These are phyloP conservation scores for Drosophila biarmipes DNA, from an alignment of 1,140 invertebrate genomes.

Conservation along the genomic window DNA sequence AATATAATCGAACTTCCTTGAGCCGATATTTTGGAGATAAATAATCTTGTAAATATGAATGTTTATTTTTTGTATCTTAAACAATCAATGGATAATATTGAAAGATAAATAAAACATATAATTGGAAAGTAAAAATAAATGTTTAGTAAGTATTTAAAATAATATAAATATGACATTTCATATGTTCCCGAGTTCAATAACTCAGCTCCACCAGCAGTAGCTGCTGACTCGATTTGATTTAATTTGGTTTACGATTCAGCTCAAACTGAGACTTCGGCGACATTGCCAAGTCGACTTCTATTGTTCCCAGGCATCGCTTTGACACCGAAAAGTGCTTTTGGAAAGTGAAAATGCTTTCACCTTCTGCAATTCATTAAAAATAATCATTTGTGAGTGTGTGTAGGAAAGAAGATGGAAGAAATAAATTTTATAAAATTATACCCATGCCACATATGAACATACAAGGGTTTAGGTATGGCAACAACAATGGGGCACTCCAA, in stretches of 20 bases:
- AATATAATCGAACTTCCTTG: no score
- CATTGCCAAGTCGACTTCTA: slow-evolving; percentile 53
- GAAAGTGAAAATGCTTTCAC: slow-evolving; percentile 84
- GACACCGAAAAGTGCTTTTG: slow-evolving; percentile 75
- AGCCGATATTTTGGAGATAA: no score
- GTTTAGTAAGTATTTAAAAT: no score
- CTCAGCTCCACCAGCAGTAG: neutral
- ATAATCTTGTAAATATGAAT: no score
- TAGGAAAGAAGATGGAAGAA: slow-evolving; percentile 33
- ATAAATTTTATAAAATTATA: slow-evolving; percentile 52
- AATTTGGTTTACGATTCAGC: slow-evolving; percentile 3
- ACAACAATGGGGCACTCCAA: slow-evolving; percentile 43
- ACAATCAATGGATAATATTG: no score
- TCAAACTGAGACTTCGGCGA: slow-evolving; percentile 27
- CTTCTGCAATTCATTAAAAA: slow-evolving; percentile 72
- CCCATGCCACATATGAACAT: slow-evolving; percentile 31
- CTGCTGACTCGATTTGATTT: slow-evolving; percentile 5
- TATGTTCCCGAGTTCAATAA: neutral
- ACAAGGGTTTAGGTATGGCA: slow-evolving; percentile 19
- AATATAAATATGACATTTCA: no score
- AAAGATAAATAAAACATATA: no score
- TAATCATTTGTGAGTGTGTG: slow-evolving; percentile 10
- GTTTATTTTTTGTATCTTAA: no score
- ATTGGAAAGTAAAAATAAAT: no score
- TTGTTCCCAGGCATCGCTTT: slow-evolving; percentile 75